Evolutionary conservation across 2,797 vertebrate genomes (phyloP).

Genomic region (Sciurus carolinensis): DNA sequence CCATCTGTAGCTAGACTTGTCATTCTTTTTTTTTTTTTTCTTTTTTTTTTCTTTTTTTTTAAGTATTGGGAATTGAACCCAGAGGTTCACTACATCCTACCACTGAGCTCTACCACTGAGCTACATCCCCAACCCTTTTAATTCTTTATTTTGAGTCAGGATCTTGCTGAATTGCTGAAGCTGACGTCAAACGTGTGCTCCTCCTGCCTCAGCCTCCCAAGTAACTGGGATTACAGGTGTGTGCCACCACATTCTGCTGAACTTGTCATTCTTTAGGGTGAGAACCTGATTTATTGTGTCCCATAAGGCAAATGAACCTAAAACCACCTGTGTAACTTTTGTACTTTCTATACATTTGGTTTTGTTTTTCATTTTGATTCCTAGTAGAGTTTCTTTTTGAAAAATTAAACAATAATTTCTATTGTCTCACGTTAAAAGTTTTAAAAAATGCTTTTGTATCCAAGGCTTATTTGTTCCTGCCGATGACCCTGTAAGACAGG

Average conservation of each 20-base stretch:
- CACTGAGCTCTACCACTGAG: no score
- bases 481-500: not conserved
- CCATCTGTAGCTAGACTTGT: not conserved
- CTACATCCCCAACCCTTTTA: no score
- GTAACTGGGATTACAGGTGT: no score
- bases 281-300: not conserved
- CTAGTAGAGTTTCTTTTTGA: conserved; percentile 3
- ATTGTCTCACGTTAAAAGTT: not conserved
- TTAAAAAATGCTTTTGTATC: not conserved
- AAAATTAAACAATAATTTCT: not conserved
- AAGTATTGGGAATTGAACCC: no score
- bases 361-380: conserved; percentile 53
- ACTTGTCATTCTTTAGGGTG: not conserved
- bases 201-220: no score
- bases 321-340: not conserved
- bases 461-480: not conserved
- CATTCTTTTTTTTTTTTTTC: no score
- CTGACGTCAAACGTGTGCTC: no score
- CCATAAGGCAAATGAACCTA: not conserved
- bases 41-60: no score
- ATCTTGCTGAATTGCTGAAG: no score
- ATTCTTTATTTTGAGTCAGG: no score
- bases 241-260: no score
- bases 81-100: no score
- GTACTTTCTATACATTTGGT: not conserved